Base-by-base conservation (phyloP, 1,140 invertebrate species). In the Octopus sinensis region DNA sequence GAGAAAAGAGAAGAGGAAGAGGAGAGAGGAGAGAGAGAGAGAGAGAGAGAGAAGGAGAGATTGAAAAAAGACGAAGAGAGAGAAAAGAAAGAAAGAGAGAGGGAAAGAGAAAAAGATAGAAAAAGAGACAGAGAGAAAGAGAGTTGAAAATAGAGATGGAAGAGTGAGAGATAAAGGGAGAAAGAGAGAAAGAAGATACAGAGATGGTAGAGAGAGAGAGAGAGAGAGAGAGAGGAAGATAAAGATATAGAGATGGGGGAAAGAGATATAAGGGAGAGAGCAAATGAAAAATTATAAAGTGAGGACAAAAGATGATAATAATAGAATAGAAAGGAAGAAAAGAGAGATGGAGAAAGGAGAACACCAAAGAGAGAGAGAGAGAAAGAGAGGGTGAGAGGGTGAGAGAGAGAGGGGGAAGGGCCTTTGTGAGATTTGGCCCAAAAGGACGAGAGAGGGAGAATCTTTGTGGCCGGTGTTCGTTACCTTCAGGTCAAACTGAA, bases 181-280 rank as follows among this genome's bases (percentile, higher is more conserved):
- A 62, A 17, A 62, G 56, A 62, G 56, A 62, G 56, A 62, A 62
- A 68, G 30, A 79, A 80, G 54, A 81, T 52, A 52, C 80, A 56
- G 23, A 23, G 23, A 23, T 23, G 23, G 23, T 23, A 23, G 76
- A 75, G 75, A 76, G 76, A 79, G 73, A 68, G 80, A 78, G 82
- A 80, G 79, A 68, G 78, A 83, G 52, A 78, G 78, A 80, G 77
- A 77, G 82, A 81, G 80, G 78, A 76, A 80, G 77, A 79, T 51
- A 81, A 56, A 79, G 30, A 71, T n/a, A 83, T 5, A 52, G 52
- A 76, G 23, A 79, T 9, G 23, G 51, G 53, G 54, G 62, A 75
- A 75, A 84, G 54, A 52, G 54, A 77, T 52, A 77, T 62, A 82
- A 54, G 53, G 10, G 54, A 54, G 79, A 82, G 81, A 75, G 73